phyloP scores from a whole-genome alignment of 2,888 invertebrate species.

The Apoda limacodes region DNA sequence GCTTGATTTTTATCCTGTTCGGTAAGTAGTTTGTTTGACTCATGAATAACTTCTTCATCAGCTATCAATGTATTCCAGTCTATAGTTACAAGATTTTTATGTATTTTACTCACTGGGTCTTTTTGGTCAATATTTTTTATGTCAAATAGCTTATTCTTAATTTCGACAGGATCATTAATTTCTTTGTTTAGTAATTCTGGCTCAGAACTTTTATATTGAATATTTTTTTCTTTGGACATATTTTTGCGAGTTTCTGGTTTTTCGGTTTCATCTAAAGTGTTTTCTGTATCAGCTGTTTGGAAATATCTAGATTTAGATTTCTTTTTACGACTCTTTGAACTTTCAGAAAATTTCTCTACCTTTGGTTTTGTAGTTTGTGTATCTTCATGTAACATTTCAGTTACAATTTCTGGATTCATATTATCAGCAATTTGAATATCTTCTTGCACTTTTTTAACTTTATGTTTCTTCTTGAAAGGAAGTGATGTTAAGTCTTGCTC shows the following conservation, averaged over 20 bases:
- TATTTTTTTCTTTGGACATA: conserved; percentile 26
- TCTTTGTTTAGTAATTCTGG: no score
- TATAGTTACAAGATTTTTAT: conserved; percentile 30
- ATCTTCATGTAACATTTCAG: no score
- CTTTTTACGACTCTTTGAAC: conserved; percentile 22
- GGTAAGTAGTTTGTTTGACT: conserved; percentile 25
- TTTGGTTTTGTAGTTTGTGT: conserved; percentile 7
- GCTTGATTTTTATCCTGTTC: conserved; percentile 18
- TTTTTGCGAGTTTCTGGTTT: conserved; percentile 27
- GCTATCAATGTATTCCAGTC: conserved; percentile 57
- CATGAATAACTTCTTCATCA: conserved; percentile 42
- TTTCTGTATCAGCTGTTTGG: conserved; percentile 37
- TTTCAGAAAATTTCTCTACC: not conserved
- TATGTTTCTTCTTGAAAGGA: not conserved
- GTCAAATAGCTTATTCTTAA: conserved; percentile 9
- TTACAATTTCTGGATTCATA: conserved; percentile 1
- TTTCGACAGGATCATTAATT: conserved; percentile 12
- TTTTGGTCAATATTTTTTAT: conserved; percentile 3
- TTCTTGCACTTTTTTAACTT: not conserved
- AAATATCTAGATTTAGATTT: conserved; percentile 13
- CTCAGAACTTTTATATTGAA: conserved; percentile 5
- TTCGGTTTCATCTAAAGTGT: conserved; percentile 37
- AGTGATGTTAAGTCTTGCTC: not conserved
- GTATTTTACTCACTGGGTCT: conserved; percentile 7
- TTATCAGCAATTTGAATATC: conserved; percentile 1